Percentiles rank a stretch among this genome's conserved stretches.
phyloP scores from a whole-genome alignment of 2,797 vertebrate species.

The Gephyroberyx darwinii region DNA sequence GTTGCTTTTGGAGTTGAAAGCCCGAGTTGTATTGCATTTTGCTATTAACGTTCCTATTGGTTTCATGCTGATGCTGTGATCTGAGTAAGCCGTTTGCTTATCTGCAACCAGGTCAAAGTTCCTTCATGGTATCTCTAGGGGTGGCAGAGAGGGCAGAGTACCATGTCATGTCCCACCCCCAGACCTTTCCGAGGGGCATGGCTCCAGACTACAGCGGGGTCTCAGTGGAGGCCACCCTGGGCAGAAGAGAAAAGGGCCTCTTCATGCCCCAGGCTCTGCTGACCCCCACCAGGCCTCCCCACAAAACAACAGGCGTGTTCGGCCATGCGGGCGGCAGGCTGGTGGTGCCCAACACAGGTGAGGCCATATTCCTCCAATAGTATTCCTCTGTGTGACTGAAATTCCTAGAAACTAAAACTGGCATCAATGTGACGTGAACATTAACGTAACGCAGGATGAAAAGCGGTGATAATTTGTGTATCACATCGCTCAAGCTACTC shows the following conservation, averaged over 20 bases:
- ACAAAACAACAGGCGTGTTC: slow-evolving; percentile 87
- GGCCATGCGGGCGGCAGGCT: slow-evolving; percentile 90
- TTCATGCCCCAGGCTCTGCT: slow-evolving; percentile 79
- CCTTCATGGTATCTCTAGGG: slow-evolving; percentile 85
- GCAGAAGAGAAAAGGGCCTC: slow-evolving; percentile 80
- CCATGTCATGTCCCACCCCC: slow-evolving; percentile 85
- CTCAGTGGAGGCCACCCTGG: slow-evolving; percentile 77
- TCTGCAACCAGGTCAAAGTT: slow-evolving; percentile 76
- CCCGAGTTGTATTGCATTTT: background rate
- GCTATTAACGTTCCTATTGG: background rate
- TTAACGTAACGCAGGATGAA: background rate
- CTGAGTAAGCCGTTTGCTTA: slow-evolving; percentile 5
- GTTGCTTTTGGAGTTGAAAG: background rate
- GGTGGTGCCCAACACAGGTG: slow-evolving; percentile 93
- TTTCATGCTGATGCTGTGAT: background rate
- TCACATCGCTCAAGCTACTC: slow-evolving; percentile 49
- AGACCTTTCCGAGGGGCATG: slow-evolving; percentile 89
- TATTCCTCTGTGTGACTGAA: background rate
- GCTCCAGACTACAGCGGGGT: slow-evolving; percentile 81
- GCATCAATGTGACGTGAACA: too few relatives aligned
- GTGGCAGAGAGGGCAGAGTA: slow-evolving; percentile 87
- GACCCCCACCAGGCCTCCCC: slow-evolving; percentile 77
- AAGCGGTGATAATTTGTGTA: slow-evolving; percentile 21
- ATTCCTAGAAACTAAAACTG: too few relatives aligned
- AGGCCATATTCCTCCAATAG: background rate